Evolutionary conservation across 2,113 vertebrate species (phyloP), one percentile per base, ranked within the genome.

Genomic region (Oenanthe oenanthe): DNA sequence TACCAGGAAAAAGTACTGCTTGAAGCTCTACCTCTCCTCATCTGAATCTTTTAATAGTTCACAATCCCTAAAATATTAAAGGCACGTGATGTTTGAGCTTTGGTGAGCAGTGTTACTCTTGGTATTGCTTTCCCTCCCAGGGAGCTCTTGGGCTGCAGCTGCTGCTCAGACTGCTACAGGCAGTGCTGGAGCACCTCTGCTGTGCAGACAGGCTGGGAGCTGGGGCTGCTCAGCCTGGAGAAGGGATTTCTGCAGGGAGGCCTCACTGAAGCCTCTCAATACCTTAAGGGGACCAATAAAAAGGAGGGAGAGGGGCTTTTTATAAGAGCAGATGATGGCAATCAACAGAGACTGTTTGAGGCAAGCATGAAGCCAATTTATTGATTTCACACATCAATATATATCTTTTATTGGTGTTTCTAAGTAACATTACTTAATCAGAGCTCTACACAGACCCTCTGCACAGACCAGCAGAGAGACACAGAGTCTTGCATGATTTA

Each of bases 31-130:
- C 2, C 1, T 58, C 8, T 34, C 70, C 45, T 70, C 32, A 75
- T 14, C 32, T 0, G 0, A 66, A 71, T 47, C 0, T 62, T 31
- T 54, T 17, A 58, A 25, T 31, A 78, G 67, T 12, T 67, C 36
- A 25, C 34, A 83, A 32, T 19, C 71, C 31, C 78, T 36, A 42
- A 48, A 43, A 36, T 10, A 85, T 13, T n/a, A 47, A 67, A 56
- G 2, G 2, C 16, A 40, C 6, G 18, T 7, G 12, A n/a, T 16
- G 32, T 8, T 36, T 26, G 47, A 85, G 56, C 42, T 74, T 25
- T 36, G 29, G 29, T 29, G 47, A 83, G 45, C 31, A 34, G 19
- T 13, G 66, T 47, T 68, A 50, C 40, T 21, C 36, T 26, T 2
- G 2, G 17, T 15, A 34, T 4, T 50, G 36, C 31, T 14, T 31